Percentiles rank a stretch among this genome's conserved stretches.
Conservation (phyloP, 1,140 invertebrate species). For the Hetaerina americana region DNA sequence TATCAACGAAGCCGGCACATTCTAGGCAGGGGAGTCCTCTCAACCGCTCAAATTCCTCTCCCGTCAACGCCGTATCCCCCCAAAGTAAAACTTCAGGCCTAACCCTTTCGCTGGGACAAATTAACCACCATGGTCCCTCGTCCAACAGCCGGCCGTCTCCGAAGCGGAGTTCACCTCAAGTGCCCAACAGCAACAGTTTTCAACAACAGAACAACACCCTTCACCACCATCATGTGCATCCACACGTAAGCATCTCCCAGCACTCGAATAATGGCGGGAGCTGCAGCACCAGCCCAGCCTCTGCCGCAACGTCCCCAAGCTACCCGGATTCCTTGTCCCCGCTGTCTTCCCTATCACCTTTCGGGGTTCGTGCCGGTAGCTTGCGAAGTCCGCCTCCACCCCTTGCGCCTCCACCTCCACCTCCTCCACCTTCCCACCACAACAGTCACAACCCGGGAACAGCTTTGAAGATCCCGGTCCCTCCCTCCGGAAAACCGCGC, state of each 20-base stretch:
- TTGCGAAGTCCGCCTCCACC: neutral
- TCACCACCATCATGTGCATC: neutral
- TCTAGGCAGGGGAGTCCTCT: neutral
- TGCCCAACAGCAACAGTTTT: neutral
- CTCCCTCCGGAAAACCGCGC: neutral
- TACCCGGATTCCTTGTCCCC: neutral
- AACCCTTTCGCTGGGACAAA: neutral
- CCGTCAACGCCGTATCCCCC: neutral
- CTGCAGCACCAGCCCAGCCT: neutral
- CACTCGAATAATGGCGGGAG: neutral
- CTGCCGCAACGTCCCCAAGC: neutral
- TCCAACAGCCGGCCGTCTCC: neutral
- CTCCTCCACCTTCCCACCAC: neutral
- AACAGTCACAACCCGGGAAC: neutral
- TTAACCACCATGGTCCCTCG: neutral
- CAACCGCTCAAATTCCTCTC: neutral
- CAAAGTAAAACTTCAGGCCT: neutral
- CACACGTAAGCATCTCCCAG: neutral
- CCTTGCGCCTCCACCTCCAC: neutral
- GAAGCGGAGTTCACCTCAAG: neutral
- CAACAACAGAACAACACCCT: neutral
- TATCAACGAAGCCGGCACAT: neutral
- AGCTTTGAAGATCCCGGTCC: neutral
- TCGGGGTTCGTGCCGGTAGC: neutral
- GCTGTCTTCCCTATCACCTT: neutral